A percentile compares a stretch with the other conserved stretches of the same genome.
phyloP scores from a whole-genome alignment of 2,797 vertebrate genomes.

The Etheostoma perlongum region DNA sequence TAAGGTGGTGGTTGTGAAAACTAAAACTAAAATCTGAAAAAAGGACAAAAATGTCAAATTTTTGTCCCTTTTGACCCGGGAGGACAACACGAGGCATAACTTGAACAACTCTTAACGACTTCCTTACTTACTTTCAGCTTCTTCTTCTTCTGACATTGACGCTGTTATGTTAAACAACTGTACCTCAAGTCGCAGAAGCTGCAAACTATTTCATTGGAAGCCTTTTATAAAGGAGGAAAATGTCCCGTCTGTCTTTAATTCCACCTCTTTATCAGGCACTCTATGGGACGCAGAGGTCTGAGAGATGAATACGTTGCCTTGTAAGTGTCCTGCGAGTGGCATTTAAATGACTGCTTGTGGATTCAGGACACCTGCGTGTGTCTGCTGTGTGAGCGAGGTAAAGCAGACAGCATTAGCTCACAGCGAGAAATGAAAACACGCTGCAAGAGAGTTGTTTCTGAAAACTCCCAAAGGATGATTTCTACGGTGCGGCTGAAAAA shows the following conservation, averaged over 20 bases:
- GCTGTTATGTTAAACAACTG: background rate
- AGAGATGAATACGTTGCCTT: conserved; percentile 9
- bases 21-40: too few relatives aligned
- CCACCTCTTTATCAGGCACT: background rate
- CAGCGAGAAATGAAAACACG: conserved; percentile 15
- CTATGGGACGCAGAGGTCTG: background rate
- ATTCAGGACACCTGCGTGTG: conserved; percentile 16
- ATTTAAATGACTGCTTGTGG: conserved; percentile 45
- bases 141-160: background rate
- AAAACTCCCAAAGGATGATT: background rate
- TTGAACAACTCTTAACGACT: background rate
- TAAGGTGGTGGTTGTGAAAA: too few relatives aligned
- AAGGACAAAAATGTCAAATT: too few relatives aligned
- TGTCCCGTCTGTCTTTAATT: background rate
- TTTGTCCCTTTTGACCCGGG: too few relatives aligned
- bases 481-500: background rate
- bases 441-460: background rate
- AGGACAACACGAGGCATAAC: too few relatives aligned
- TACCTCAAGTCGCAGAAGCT: background rate
- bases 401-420: conserved; percentile 23
- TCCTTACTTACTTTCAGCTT: background rate
- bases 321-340: conserved; percentile 19
- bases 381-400: conserved; percentile 18
- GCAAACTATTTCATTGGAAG: too few relatives aligned
- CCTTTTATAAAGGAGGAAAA: background rate